Evolutionary conservation across 2,113 vertebrate species (phyloP).

Genomic region (Stomatorhinus ivindoensis): DNA sequence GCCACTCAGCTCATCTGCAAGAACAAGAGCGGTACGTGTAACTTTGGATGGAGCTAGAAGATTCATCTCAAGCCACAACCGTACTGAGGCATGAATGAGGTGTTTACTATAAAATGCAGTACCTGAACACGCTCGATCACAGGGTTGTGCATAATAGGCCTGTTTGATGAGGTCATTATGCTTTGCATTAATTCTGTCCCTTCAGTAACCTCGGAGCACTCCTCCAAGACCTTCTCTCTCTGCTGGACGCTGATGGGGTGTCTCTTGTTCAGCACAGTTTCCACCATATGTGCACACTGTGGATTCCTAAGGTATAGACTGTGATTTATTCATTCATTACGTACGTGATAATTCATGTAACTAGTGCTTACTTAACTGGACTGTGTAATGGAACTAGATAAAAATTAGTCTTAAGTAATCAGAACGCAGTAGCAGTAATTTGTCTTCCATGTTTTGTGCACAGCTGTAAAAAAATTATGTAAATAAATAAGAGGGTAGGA

Average conservation of each 20-base stretch:
- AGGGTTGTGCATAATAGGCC: not conserved
- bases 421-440: not conserved
- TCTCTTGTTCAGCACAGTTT: not conserved
- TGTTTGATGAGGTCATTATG: not conserved
- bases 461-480: not conserved
- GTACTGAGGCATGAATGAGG: not conserved
- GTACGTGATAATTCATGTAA: not conserved
- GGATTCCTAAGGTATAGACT: not conserved
- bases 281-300: not conserved
- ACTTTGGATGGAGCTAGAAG: not conserved
- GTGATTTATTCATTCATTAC: not conserved
- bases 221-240: not conserved
- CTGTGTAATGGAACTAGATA: not conserved
- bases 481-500: not conserved
- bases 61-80: not conserved
- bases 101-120: not conserved
- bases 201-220: not conserved
- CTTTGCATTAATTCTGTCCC: not conserved
- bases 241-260: constrained; percentile 1
- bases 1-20: constrained; percentile 2
- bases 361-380: not conserved
- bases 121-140: not conserved
- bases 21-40: not conserved
- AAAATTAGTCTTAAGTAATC: not conserved
- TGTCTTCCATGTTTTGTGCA: not conserved